Conservation (phyloP, 2,888 invertebrate genomes). For the Cantharis nigra region DNA sequence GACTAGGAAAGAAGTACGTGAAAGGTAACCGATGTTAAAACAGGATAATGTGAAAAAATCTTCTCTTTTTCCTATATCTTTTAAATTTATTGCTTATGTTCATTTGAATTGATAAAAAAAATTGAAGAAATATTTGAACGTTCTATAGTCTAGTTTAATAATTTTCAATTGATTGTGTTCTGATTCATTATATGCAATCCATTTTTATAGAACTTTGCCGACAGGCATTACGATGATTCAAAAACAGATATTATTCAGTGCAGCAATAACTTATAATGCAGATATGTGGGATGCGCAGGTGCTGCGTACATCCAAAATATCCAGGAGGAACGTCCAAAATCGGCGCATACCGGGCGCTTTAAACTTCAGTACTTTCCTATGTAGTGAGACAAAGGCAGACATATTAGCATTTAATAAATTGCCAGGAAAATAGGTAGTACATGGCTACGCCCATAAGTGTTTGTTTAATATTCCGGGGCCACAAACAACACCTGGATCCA, state of each 20-base stretch:
- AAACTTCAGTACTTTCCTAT: background rate
- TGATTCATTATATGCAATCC: background rate
- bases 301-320: slow-evolving; percentile 21
- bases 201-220: background rate
- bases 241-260: slow-evolving; percentile 19
- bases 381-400: slow-evolving; percentile 20
- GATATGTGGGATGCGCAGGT: slow-evolving; percentile 30
- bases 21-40: background rate
- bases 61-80: background rate
- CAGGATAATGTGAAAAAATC: background rate
- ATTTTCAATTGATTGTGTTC: background rate
- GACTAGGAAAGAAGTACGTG: background rate
- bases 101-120: background rate
- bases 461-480: slow-evolving; percentile 45
- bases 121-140: background rate
- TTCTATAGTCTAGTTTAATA: background rate
- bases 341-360: slow-evolving; percentile 13
- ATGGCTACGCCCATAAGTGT: slow-evolving; percentile 35
- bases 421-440: slow-evolving; percentile 23
- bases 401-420: slow-evolving; percentile 27
- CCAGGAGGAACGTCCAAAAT: slow-evolving; percentile 18
- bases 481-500: slow-evolving; percentile 44
- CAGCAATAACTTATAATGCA: slow-evolving; percentile 28
- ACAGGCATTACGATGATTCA: background rate
- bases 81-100: background rate